Evolutionary conservation across 2,888 invertebrate species (phyloP), one percentile per base, ranked within the genome.

Genomic region (Pachydiplax longipennis): DNA sequence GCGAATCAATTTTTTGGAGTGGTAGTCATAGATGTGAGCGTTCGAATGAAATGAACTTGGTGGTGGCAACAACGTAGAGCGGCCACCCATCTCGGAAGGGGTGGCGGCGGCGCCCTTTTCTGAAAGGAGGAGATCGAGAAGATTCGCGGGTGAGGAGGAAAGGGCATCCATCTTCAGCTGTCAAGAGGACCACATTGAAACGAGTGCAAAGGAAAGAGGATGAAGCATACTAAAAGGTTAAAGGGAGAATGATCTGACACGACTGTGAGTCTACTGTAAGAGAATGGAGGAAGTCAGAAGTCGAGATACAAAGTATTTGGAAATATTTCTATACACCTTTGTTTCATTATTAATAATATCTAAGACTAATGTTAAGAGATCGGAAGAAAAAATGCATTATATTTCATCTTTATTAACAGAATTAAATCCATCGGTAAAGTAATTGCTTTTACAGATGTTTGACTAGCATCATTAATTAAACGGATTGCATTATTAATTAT

Each of bases 381-480:
- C 73, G 12, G 2, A 13, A 31, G 2, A 73, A 73, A 73, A 65
- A 65, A 25, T 18, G 4, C 31, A 73, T 73, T 73, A 73, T 31
- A 25, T 2, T 73, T 73, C 22, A 73, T 31, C 8, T 87, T 87
- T 87, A 87, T 58, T 87, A 87, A 65, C 87, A 65, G 22, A 61
- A 31, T 83, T 83, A 31, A 22, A 18, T 87, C n/a, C 37, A 37
- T 61, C 22, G 2, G 37, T 87, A 53, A 61, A 22, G 12, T 35
- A 18, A 18, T 53, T 53, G 53, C 18, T 53, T 53, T 6, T 18
- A 53, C 53, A 53, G 37, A 58, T 87, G n/a, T 83, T 87, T 61
- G 87, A 87, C 87, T 87, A 87, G 87, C 87, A 65, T 87, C 87
- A 87, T 61, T 61, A 87, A 87, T 65, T n/a, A 53, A 53, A 53